phyloP scores from a whole-genome alignment of 2,888 invertebrate genomes.

The Amitus sp. region DNA sequence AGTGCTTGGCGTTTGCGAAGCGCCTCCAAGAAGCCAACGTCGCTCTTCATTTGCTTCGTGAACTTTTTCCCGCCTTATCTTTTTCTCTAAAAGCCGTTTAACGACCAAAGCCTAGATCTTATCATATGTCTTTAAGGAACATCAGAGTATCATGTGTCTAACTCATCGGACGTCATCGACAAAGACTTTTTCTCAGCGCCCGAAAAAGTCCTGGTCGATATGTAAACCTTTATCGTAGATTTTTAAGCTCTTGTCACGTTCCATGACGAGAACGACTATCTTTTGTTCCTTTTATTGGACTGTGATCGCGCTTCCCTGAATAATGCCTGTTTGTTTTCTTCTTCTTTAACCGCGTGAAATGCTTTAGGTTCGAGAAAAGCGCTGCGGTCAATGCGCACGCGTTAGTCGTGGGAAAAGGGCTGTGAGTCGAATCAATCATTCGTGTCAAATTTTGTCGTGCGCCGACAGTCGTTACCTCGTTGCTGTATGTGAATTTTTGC shows the following conservation, averaged over 20 bases:
- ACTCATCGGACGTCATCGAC: slow-evolving; percentile 1
- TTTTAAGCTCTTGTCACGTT: background rate
- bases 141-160: background rate
- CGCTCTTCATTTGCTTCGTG: background rate
- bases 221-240: background rate
- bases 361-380: background rate
- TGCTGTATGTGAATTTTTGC: background rate
- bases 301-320: background rate
- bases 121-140: slow-evolving; percentile 9
- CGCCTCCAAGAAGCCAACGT: background rate
- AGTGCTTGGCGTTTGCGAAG: background rate
- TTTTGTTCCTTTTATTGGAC: background rate
- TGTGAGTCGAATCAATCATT: slow-evolving; percentile 1
- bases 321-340: background rate
- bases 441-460: no score
- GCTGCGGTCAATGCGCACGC: background rate
- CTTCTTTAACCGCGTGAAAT: background rate
- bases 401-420: slow-evolving; percentile 1
- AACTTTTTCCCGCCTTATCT: background rate
- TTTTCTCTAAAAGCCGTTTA: slow-evolving; percentile 12
- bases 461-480: slow-evolving; percentile 5
- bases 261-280: slow-evolving; percentile 5
- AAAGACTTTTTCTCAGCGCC: background rate
- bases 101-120: slow-evolving; percentile 16
- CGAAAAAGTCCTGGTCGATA: background rate